Base-by-base conservation (phyloP, 2,113 vertebrate species). In the Clinocottus analis region DNA sequence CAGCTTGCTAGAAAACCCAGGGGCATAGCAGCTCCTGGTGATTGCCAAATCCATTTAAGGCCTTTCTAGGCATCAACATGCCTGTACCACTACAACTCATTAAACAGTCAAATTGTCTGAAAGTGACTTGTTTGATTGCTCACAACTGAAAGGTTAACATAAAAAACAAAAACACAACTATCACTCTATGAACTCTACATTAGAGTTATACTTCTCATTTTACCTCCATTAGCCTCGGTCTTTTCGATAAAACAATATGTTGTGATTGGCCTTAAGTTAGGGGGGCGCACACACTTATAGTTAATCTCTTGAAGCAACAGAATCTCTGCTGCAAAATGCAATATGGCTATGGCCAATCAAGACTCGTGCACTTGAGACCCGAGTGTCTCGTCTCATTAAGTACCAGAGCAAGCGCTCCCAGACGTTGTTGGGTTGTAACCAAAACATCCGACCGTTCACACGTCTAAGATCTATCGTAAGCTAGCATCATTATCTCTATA, bases 1-100 rank as follows among this genome's bases (percentile, higher is more conserved):
- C 91, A 93, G 87, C 89, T 91, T 88, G 84, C 80, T 75, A 85
- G 82, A 93, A 82, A 49, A 90, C 75, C 90, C 90, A 90, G 69
- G 77, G 72, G 82, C 51, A 55, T 23, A 45, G 11, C 41, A 23
- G 68, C 76, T 86, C 90, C 86, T 51, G 84, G 83, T 92, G 91
- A 93, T 93, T 93, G 92, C 90, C 91, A 87, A 88, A 91, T 91
- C 91, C 77, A 85, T 90, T 87, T 92, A 93, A 93, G 92, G 90
- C 93, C 79, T 88, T 91, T 87, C 80, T 68, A 43, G 84, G 80
- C 84, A 83, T 85, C 23, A 3, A 41, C 51, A 65, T 86, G 85
- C 90, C 88, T 61, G 83, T 85, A 87, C 75, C 86, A 53, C 75
- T 29, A 72, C 23, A 65, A 79, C 77, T 75, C 76, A 58, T 74